Percentiles rank a stretch among this genome's conserved stretches.
phyloP scores from a whole-genome alignment of 1,140 invertebrate species.

The Drosophila micromelanica region DNA sequence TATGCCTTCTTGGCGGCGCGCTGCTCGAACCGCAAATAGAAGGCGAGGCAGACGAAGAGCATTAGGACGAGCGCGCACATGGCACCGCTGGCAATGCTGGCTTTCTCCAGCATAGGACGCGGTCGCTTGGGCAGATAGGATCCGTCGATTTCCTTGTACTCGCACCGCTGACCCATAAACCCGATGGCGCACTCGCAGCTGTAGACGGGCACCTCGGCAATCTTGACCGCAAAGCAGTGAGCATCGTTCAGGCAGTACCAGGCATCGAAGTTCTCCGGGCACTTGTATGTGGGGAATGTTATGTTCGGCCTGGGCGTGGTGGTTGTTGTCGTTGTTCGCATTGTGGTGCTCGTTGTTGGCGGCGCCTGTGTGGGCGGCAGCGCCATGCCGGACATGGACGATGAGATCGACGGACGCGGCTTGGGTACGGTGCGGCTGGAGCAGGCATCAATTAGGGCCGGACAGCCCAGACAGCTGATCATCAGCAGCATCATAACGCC shows the following conservation, averaged over 20 bases:
- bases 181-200: conserved; percentile 97
- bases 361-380: conserved; percentile 84
- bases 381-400: conserved; percentile 68
- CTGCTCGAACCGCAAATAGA: conserved; percentile 92
- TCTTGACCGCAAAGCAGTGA: conserved; percentile 97
- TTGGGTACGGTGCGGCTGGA: conserved; percentile 94
- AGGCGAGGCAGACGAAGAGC: conserved; percentile 92
- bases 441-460: conserved; percentile 88
- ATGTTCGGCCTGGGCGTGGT: conserved; percentile 93
- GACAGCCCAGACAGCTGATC: conserved; percentile 51
- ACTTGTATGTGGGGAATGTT: conserved; percentile 97
- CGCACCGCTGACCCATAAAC: conserved; percentile 95
- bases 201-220: conserved; percentile 95
- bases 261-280: conserved; percentile 94
- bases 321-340: conserved; percentile 87
- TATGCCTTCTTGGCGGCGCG: conserved; percentile 83
- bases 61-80: conserved; percentile 94
- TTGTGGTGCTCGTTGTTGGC: conserved; percentile 44
- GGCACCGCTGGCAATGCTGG: conserved; percentile 95
- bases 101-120: conserved; percentile 94
- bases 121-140: conserved; percentile 92
- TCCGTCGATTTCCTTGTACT: conserved; percentile 97
- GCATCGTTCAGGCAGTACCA: conserved; percentile 98
- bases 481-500: conserved; percentile 45
- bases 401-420: conserved; percentile 86